A percentile compares a stretch with the other conserved stretches of the same genome.
phyloP scores from a whole-genome alignment of 2,113 vertebrate species.

The Peucedramus taeniatus region DNA sequence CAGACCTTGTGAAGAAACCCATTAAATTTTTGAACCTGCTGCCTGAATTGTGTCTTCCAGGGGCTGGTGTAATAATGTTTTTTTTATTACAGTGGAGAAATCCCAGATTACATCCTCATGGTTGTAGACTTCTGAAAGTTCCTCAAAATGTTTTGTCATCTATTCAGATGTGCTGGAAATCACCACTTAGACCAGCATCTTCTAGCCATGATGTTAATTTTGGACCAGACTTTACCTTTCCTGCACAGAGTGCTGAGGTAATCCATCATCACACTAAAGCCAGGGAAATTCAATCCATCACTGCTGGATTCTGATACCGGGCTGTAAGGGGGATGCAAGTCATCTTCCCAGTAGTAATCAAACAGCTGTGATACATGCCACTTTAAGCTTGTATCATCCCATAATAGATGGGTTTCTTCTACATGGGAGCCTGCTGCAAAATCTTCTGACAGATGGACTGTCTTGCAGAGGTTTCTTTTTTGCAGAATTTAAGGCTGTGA shows the following conservation, averaged over 20 bases:
- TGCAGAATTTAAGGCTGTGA: slow-evolving; percentile 72
- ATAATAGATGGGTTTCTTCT: slow-evolving; percentile 74
- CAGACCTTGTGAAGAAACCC: background rate
- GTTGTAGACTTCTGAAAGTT: slow-evolving; percentile 16
- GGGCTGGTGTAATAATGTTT: background rate
- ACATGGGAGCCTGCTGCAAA: slow-evolving; percentile 66
- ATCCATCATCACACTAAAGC: slow-evolving; percentile 76
- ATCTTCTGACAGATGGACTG: slow-evolving; percentile 72
- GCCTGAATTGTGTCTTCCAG: background rate
- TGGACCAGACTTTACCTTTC: slow-evolving; percentile 50
- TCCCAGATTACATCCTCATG: background rate
- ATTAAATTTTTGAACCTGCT: background rate
- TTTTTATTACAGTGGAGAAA: background rate
- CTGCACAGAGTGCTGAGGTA: slow-evolving; percentile 52
- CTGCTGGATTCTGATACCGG: slow-evolving; percentile 69
- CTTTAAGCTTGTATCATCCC: slow-evolving; percentile 71
- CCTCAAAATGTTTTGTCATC: background rate
- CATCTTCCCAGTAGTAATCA: slow-evolving; percentile 74
- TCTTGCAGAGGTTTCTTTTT: slow-evolving; percentile 71
- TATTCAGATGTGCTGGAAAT: slow-evolving; percentile 17
- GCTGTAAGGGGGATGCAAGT: slow-evolving; percentile 69
- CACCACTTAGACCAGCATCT: background rate
- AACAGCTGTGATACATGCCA: slow-evolving; percentile 80
- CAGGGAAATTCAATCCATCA: slow-evolving; percentile 75
- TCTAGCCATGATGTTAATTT: slow-evolving; percentile 71